Conservation (phyloP, 35 echinoderm and acorn worm genomes). For the Lytechinus variegatus region DNA sequence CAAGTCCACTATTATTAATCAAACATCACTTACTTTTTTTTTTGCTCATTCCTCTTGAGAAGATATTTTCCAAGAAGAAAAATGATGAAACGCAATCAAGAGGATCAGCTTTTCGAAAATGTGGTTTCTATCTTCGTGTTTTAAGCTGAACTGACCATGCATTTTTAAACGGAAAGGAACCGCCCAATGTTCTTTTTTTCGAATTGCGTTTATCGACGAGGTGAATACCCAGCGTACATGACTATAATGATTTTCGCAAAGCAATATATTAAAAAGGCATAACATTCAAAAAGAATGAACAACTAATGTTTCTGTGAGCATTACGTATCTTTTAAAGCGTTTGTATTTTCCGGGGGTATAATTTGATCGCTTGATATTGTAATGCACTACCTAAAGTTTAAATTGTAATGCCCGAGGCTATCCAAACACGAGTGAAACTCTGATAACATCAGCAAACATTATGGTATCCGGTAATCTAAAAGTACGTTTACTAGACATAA, state of each 20-base stretch:
- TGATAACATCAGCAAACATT: not conserved
- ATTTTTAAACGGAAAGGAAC: too few species aligned
- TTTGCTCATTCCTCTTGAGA: not conserved
- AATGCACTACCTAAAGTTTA: not conserved
- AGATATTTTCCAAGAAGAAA: not conserved
- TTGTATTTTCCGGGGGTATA: not conserved
- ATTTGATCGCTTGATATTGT: not conserved
- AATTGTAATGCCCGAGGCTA: not conserved
- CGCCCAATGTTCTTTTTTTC: too few species aligned
- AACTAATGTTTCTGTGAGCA: not conserved
- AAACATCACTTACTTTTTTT: not conserved
- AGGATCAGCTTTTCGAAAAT: too few species aligned
- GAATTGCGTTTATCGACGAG: too few species aligned
- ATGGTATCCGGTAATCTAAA: not conserved
- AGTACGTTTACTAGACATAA: not conserved
- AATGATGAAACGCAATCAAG: too few species aligned
- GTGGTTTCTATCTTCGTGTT: too few species aligned
- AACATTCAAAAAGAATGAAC: not conserved
- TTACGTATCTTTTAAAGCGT: not conserved
- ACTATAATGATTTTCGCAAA: too few species aligned
- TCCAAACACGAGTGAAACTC: not conserved
- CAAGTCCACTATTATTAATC: not conserved
- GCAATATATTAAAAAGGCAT: too few species aligned
- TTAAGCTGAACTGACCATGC: too few species aligned
- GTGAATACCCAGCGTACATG: too few species aligned